Conservation (phyloP, 2,113 vertebrate species). For the Spea multiplicata region DNA sequence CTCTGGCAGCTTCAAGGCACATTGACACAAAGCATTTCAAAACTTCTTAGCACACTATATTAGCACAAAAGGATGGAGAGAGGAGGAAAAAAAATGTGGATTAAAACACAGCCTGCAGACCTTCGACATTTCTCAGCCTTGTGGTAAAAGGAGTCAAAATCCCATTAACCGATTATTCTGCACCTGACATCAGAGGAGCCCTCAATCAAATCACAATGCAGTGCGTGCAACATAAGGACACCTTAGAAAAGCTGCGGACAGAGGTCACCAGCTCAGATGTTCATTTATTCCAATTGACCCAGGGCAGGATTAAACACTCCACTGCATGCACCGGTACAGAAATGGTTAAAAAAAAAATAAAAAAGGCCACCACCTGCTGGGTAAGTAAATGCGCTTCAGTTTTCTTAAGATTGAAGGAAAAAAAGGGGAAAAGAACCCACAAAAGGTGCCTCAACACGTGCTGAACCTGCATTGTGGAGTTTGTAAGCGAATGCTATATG, state of each 20-base stretch:
- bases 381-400: not conserved
- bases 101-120: conserved; percentile 36
- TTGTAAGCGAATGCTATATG: conserved; percentile 14
- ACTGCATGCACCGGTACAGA: not conserved
- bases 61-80: conserved; percentile 15
- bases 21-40: too few relatives aligned
- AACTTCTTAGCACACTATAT: not conserved
- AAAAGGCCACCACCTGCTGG: not conserved
- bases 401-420: not conserved
- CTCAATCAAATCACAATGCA: conserved; percentile 21
- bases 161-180: not conserved
- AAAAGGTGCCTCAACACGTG: not conserved
- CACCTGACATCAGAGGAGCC: conserved; percentile 2
- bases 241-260: conserved; percentile 15
- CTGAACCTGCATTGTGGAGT: not conserved
- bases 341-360: conserved; percentile 9
- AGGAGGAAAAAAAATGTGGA: conserved; percentile 48
- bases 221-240: conserved; percentile 28
- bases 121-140: conserved; percentile 1
- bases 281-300: conserved; percentile 29
- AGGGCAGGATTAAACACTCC: conserved; percentile 30
- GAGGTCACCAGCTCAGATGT: not conserved
- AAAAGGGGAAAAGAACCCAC: not conserved
- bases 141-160: not conserved
- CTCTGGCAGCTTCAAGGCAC: too few relatives aligned